Conservation (phyloP, 2,888 invertebrate genomes). For the Tinea pellionella region DNA sequence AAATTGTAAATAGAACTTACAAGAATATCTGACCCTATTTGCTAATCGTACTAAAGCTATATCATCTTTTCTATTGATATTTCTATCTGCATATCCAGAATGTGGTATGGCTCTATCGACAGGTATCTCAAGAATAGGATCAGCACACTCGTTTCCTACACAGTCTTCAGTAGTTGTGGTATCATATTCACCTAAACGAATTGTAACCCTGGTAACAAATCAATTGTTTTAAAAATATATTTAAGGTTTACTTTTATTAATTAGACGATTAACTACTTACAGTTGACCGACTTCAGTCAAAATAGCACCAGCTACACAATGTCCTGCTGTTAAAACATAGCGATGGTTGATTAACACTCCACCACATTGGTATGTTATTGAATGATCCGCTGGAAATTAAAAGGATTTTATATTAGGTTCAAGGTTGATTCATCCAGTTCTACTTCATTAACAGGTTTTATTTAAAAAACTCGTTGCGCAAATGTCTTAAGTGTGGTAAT, state of each 20-base stretch:
- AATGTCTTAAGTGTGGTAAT: background rate
- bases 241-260: background rate
- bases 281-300: slow-evolving; percentile 56
- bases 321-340: slow-evolving; percentile 72
- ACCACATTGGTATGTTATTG: slow-evolving; percentile 69
- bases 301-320: slow-evolving; percentile 67
- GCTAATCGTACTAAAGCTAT: slow-evolving; percentile 67
- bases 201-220: slow-evolving; percentile 47
- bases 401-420: background rate
- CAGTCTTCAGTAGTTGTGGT: slow-evolving; percentile 72
- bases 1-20: slow-evolving; percentile 34
- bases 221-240: background rate
- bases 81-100: slow-evolving; percentile 64
- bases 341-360: slow-evolving; percentile 69
- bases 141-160: slow-evolving; percentile 69
- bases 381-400: slow-evolving; percentile 25
- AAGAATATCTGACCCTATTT: slow-evolving; percentile 42
- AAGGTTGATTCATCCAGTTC: too few relatives aligned
- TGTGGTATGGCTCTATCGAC: slow-evolving; percentile 75
- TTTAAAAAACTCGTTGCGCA: background rate
- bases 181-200: slow-evolving; percentile 76
- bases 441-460: background rate
- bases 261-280: slow-evolving; percentile 50
- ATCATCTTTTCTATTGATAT: slow-evolving; percentile 64
- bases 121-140: slow-evolving; percentile 71